Conservation (phyloP, 2,888 invertebrate species). For the Synergus japonicus region DNA sequence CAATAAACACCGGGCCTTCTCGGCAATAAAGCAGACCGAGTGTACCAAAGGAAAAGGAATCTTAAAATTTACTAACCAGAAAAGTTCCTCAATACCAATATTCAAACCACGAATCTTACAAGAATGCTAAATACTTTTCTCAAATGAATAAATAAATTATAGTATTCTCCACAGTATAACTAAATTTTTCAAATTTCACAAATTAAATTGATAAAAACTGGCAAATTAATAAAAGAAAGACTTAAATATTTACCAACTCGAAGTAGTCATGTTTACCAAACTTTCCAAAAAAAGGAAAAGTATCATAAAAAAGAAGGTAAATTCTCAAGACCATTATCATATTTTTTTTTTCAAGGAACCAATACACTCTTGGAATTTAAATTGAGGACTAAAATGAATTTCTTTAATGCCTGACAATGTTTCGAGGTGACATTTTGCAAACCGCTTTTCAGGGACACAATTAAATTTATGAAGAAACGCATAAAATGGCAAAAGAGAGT, state of each 20-base stretch:
- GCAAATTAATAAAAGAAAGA: neutral
- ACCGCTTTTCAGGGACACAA: conserved; percentile 39
- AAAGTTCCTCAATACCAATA: conserved; percentile 27
- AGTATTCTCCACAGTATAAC: too few relatives aligned
- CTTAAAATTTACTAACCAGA: conserved; percentile 41
- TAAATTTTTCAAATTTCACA: neutral
- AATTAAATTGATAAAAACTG: neutral
- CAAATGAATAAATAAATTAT: neutral
- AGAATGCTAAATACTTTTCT: neutral
- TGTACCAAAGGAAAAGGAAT: conserved; percentile 36
- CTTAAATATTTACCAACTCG: neutral
- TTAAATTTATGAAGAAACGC: conserved; percentile 35
- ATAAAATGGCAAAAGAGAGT: conserved; percentile 22
- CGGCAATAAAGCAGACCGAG: conserved; percentile 42
- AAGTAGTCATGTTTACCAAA: neutral
- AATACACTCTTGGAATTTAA: conserved; percentile 14
- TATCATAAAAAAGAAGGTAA: conserved; percentile 10
- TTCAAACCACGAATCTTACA: conserved; percentile 21
- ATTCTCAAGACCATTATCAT: conserved; percentile 26
- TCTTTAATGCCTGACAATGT: conserved; percentile 12
- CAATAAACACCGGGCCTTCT: conserved; percentile 55
- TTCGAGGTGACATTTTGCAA: conserved; percentile 30
- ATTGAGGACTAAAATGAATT: conserved; percentile 1
- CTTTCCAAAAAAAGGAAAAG: conserved; percentile 19
- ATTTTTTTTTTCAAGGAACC: conserved; percentile 3